Conservation (phyloP, 2,113 vertebrate genomes). For the Excalfactoria chinensis region DNA sequence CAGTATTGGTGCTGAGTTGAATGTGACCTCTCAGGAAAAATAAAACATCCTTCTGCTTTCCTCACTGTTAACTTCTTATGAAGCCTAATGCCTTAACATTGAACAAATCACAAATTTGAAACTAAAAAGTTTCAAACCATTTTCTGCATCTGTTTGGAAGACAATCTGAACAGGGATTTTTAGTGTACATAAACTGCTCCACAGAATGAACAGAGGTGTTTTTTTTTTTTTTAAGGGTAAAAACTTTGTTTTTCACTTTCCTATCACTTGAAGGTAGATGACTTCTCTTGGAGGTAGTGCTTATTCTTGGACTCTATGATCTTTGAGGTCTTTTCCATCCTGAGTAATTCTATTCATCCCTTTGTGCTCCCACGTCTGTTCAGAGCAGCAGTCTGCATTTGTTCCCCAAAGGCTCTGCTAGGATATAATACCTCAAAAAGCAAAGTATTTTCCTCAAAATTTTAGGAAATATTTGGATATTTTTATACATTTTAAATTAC, state of each 20-base stretch:
- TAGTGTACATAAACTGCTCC: neutral
- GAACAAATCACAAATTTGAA: neutral
- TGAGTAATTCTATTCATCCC: neutral
- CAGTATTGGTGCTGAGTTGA: neutral
- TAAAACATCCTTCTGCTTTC: neutral
- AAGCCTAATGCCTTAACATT: neutral
- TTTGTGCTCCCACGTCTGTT: neutral
- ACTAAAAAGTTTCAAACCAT: neutral
- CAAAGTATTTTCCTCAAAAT: neutral
- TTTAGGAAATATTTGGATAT: neutral
- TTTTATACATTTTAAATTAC: conserved; percentile 15
- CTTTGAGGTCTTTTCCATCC: too few species aligned
- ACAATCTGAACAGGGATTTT: neutral
- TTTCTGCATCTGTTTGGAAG: neutral
- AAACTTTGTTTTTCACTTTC: neutral
- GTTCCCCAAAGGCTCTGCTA: neutral
- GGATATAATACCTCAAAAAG: conserved; percentile 5
- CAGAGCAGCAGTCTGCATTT: neutral
- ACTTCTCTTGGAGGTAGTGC: neutral
- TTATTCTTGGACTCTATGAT: neutral
- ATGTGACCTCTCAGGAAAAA: neutral
- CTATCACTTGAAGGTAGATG: neutral
- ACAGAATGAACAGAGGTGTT: neutral
- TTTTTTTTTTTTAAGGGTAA: neutral
- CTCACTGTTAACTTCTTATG: neutral